Percentiles rank a stretch among this genome's conserved stretches.
Evolutionary conservation across 2,797 vertebrate species (phyloP).

Genomic region (Spheniscus humboldti): DNA sequence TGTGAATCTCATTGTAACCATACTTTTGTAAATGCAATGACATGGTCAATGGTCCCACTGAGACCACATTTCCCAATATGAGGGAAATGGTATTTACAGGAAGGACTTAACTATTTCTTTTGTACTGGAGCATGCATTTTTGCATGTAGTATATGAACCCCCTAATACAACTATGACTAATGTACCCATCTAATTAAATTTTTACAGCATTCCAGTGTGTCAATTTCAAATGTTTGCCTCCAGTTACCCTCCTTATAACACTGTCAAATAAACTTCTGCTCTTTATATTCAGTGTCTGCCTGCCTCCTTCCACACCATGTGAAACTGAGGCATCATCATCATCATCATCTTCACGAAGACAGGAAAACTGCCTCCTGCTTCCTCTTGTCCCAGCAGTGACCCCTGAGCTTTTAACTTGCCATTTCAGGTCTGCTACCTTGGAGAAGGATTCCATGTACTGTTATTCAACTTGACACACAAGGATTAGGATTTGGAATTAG

Average conservation of each 20-base stretch:
- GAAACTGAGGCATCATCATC: slow-evolving; percentile 67
- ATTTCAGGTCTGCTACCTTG: background rate
- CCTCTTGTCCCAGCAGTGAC: slow-evolving; percentile 14
- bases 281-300: slow-evolving; percentile 69
- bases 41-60: slow-evolving; percentile 66
- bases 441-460: background rate
- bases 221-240: slow-evolving; percentile 92
- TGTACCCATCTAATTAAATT: slow-evolving; percentile 93
- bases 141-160: slow-evolving; percentile 70
- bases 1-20: slow-evolving; percentile 68
- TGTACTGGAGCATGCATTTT: slow-evolving; percentile 70
- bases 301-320: slow-evolving; percentile 74
- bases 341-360: background rate
- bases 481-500: background rate
- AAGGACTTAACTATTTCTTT: slow-evolving; percentile 75
- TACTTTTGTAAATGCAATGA: slow-evolving; percentile 75
- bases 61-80: slow-evolving; percentile 77
- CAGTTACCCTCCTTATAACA: slow-evolving; percentile 83
- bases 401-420: background rate
- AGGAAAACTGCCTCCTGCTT: slow-evolving; percentile 17
- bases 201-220: slow-evolving; percentile 89
- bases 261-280: slow-evolving; percentile 82
- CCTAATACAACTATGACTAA: slow-evolving; percentile 85
- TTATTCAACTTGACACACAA: background rate
- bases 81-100: slow-evolving; percentile 79